These are phyloP conservation scores for Aromia moschata DNA, from an alignment of 2,888 invertebrate genomes.

Conservation along the genomic window DNA sequence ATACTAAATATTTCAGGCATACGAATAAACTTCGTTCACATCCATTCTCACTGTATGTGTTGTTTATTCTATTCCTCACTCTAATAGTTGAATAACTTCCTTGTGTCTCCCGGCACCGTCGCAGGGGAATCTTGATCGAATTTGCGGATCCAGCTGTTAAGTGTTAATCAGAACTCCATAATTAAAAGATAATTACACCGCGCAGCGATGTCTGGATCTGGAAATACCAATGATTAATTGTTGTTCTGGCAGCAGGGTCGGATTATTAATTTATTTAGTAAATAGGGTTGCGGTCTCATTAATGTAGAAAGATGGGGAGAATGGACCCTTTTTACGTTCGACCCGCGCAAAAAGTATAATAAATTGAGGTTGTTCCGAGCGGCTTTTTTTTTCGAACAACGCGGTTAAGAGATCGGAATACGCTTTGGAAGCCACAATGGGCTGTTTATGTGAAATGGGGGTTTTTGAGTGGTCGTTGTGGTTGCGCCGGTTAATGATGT, in stretches of 20 bases:
- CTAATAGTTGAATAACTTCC: too few species aligned
- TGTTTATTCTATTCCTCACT: too few species aligned
- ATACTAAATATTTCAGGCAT: too few species aligned
- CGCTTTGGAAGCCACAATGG: too few species aligned
- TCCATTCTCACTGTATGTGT: too few species aligned
- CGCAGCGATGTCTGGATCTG: conserved; percentile 35
- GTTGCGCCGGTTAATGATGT: too few species aligned
- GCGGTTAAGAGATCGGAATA: too few species aligned
- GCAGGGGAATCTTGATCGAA: conserved; percentile 10
- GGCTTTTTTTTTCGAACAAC: too few species aligned
- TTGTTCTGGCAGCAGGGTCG: conserved; percentile 44
- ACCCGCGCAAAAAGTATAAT: background rate
- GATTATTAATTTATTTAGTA: conserved; percentile 39
- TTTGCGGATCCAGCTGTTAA: conserved; percentile 25
- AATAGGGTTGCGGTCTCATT: conserved; percentile 35
- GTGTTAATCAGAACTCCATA: conserved; percentile 53
- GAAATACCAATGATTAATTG: conserved; percentile 52
- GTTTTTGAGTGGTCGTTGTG: too few species aligned
- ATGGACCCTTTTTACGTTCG: conserved; percentile 16
- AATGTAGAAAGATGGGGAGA: conserved; percentile 20
- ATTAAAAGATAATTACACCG: conserved; percentile 54
- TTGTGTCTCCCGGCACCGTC: conserved; percentile 1
- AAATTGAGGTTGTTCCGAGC: too few species aligned
- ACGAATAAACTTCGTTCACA: too few species aligned
- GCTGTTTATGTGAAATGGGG: too few species aligned